Evolutionary conservation across 2,113 vertebrate species (phyloP), one percentile per base, ranked within the genome.

Genomic region (Miniopterus natalensis): DNA sequence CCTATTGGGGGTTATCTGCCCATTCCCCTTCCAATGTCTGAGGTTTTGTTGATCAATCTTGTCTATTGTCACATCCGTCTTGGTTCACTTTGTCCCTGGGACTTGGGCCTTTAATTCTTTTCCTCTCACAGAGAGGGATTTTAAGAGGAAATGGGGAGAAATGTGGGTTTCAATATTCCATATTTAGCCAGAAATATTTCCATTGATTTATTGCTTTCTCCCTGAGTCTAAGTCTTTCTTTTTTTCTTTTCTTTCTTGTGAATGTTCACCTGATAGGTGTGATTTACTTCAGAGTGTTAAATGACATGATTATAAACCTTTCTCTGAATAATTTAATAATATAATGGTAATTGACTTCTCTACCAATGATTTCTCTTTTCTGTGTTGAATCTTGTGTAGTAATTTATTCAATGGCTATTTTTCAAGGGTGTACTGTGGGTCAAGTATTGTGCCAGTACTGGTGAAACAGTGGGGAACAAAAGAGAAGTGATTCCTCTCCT

Each of bases 221-320:
- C 45, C 5, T 10, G 15, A 57, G 45, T 68, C 27, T 92, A 47
- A 61, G 36, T 71, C 10, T 29, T 51, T 12, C 23, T 45, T 47
- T 55, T 57, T 53, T 42, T 63, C 18, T 65, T 80, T 21, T 59
- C 31, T 42, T 27, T n/a, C 23, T n/a, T 74, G 5, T 59, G 17
- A 73, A 25, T 71, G 6, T 81, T 85, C 4, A 92, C 23, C 53
- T 91, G 29, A 31, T 59, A 88, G 11, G 13, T 70, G 20, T 77
- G n/a, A 87, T 74, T 87, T 63, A 70, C 31, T 84, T 92, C 29
- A 84, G 25, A 9, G 55, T 49, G 8, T 83, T 92, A 63, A 83
- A 59, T 61, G 18, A 55, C 10, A 53, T 12, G 21, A 77, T 53
- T 84, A 74, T 68, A 93, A 90, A 51, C 4, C 40, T 86, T 36